Conservation (phyloP, 2,888 invertebrate genomes). For the Agrypnus murinus region DNA sequence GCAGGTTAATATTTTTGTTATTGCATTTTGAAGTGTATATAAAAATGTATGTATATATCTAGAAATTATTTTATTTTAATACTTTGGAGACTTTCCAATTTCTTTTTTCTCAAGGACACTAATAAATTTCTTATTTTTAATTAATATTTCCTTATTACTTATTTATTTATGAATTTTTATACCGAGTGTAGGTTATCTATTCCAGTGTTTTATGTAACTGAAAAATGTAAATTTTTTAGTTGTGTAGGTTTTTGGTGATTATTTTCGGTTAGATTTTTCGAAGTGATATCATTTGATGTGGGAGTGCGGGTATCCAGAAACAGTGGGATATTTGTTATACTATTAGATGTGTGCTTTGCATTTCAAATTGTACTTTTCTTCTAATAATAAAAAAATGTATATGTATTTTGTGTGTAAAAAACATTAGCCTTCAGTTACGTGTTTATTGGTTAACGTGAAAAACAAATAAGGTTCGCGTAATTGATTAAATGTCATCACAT, state of each 20-base stretch:
- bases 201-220: no score
- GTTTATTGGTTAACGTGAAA: no score
- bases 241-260: not conserved
- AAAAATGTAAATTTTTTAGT: no score
- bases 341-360: no score
- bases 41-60: not conserved
- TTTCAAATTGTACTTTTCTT: no score
- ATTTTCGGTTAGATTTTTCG: conserved; percentile 13
- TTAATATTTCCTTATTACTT: conserved; percentile 23
- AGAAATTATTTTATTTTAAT: not conserved
- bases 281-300: not conserved
- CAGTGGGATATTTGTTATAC: not conserved
- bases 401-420: no score
- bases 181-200: no score
- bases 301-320: not conserved
- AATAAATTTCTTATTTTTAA: conserved; percentile 13
- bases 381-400: no score
- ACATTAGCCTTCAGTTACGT: no score
- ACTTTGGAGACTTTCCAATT: conserved; percentile 29
- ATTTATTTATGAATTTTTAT: not conserved
- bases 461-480: no score
- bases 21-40: not conserved
- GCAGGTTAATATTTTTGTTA: conserved; percentile 25
- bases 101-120: conserved; percentile 27
- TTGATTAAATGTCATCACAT: no score